Percentiles rank a stretch among this genome's conserved stretches.
These are phyloP conservation scores for Agrochola circellaris DNA, from an alignment of 2,888 invertebrate genomes.

Conservation along the genomic window DNA sequence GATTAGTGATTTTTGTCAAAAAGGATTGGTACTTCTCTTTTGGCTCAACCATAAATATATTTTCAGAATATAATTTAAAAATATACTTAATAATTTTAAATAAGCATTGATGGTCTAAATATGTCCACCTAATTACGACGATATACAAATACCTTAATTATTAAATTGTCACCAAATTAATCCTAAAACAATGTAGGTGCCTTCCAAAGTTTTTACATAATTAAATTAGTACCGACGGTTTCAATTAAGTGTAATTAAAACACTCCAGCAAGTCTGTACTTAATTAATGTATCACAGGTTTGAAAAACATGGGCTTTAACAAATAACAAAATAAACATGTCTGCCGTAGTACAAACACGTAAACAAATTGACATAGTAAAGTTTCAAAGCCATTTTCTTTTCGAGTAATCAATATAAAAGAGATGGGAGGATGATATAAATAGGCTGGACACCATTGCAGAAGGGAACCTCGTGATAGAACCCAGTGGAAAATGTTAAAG, in stretches of 20 bases:
- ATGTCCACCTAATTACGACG: neutral
- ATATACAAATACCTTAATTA: neutral
- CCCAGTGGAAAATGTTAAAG: too few relatives aligned
- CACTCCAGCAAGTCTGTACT: neutral
- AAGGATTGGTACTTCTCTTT: neutral
- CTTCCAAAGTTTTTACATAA: neutral
- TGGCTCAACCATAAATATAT: neutral
- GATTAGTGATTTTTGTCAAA: neutral
- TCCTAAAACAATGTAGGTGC: neutral
- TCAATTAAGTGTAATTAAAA: slow-evolving; percentile 22
- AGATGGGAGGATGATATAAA: too few relatives aligned
- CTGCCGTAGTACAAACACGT: too few relatives aligned
- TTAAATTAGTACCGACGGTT: slow-evolving; percentile 2
- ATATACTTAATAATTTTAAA: neutral
- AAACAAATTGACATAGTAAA: neutral
- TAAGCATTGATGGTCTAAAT: too few relatives aligned
- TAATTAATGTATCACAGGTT: slow-evolving; percentile 26
- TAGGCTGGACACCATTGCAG: too few relatives aligned
- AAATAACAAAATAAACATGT: slow-evolving; percentile 1
- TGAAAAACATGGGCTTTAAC: neutral
- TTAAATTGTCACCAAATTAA: neutral
- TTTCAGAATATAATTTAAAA: neutral
- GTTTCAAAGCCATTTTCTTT: neutral
- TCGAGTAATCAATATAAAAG: too few relatives aligned
- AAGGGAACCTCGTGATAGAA: too few relatives aligned